These are phyloP conservation scores for Prunella strophiata DNA, from an alignment of 2,797 vertebrate species.

Conservation along the genomic window DNA sequence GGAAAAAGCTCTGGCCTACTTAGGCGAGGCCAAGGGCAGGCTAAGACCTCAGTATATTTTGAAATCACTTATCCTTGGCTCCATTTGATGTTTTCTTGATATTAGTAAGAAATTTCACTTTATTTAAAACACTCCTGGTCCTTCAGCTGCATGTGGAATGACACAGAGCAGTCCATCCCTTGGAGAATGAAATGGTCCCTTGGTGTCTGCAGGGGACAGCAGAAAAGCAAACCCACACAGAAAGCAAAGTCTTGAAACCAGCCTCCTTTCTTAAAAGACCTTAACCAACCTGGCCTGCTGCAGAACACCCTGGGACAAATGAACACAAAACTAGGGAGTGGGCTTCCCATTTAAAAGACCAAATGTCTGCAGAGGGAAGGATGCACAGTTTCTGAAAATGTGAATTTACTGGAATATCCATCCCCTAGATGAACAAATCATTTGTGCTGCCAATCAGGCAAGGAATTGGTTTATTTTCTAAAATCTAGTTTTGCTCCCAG, in stretches of 20 bases:
- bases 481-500: background rate
- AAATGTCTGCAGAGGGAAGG: background rate
- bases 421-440: background rate
- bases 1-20: conserved; percentile 30
- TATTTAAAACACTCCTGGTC: background rate
- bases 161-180: background rate
- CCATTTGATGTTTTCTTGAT: background rate
- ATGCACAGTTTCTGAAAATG: background rate
- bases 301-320: background rate
- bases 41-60: conserved; percentile 16
- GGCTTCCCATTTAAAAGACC: background rate
- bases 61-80: background rate
- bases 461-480: background rate
- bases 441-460: background rate
- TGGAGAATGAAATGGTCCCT: background rate
- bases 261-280: background rate
- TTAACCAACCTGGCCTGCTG: background rate
- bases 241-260: background rate
- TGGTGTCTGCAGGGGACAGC: background rate
- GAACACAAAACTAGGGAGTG: background rate
- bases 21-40: background rate
- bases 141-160: background rate
- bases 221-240: background rate
- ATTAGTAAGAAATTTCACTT: background rate
- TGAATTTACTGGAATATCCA: background rate